A percentile compares a stretch with the other conserved stretches of the same genome.
phyloP scores from a whole-genome alignment of 2,113 vertebrate genomes.

The Otocyon megalotis region DNA sequence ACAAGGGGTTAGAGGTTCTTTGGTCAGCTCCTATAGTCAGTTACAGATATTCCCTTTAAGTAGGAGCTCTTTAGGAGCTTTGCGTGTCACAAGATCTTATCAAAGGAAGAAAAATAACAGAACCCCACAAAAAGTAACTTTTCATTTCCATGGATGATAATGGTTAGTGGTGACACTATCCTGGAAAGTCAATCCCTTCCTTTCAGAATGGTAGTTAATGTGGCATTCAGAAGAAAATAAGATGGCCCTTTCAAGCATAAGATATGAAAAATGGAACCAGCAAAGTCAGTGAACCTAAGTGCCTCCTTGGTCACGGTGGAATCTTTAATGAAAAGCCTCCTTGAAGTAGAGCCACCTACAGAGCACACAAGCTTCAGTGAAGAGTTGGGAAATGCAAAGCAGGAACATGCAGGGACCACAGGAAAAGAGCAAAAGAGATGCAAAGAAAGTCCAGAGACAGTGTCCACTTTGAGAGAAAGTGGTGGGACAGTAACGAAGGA shows the following conservation, averaged over 20 bases:
- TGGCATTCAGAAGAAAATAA: not conserved
- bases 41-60: not conserved
- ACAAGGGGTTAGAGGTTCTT: not conserved
- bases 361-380: not conserved
- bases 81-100: not conserved
- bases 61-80: not conserved
- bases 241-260: not conserved
- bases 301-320: not conserved
- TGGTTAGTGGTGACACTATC: not conserved
- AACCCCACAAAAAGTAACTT: not conserved
- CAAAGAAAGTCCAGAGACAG: not conserved
- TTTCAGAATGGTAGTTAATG: slow-evolving; percentile 32
- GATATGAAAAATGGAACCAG: not conserved
- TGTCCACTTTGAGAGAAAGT: not conserved
- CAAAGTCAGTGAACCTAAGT: not conserved
- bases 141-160: slow-evolving; percentile 28
- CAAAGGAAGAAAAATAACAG: slow-evolving; percentile 44
- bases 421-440: not conserved
- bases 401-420: not conserved
- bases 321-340: not conserved
- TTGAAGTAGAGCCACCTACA: not conserved
- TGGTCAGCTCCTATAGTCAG: not conserved
- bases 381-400: not conserved
- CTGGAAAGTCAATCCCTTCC: not conserved
- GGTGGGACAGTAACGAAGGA: not conserved